Evolutionary conservation across 2,888 invertebrate species (phyloP).

Genomic region (Meganola albula): DNA sequence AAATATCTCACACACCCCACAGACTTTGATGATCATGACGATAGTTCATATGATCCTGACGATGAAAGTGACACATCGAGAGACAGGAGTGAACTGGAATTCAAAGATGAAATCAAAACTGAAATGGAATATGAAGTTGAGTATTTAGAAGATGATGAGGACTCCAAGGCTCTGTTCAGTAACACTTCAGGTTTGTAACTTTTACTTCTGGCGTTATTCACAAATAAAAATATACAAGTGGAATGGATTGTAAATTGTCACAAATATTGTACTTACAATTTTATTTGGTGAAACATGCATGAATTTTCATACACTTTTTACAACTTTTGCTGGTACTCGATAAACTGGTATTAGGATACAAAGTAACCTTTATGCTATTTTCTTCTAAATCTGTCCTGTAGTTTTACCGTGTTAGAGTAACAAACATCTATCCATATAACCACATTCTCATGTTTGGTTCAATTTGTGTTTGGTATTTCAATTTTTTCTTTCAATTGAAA

Average conservation of each 20-base stretch:
- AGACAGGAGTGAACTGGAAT: neutral
- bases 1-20: no score
- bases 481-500: no score
- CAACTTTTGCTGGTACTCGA: neutral
- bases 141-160: conserved; percentile 2
- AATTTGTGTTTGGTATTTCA: no score
- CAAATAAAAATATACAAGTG: neutral
- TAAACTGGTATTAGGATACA: neutral
- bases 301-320: neutral
- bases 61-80: no score
- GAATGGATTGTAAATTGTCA: neutral
- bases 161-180: neutral
- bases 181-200: neutral
- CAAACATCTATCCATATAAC: no score
- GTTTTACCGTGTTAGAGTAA: no score
- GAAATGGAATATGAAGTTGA: neutral
- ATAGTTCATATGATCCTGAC: no score
- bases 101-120: neutral
- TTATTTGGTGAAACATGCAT: neutral
- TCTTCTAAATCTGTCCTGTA: no score
- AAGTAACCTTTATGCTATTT: no score
- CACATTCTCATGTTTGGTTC: no score
- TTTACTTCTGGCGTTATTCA: neutral
- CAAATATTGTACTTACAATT: neutral
- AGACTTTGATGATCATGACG: neutral